Percentiles rank a stretch among this genome's conserved stretches.
Conservation (phyloP, 2,113 vertebrate genomes). For the Boulengeromyrus knoepffleri region DNA sequence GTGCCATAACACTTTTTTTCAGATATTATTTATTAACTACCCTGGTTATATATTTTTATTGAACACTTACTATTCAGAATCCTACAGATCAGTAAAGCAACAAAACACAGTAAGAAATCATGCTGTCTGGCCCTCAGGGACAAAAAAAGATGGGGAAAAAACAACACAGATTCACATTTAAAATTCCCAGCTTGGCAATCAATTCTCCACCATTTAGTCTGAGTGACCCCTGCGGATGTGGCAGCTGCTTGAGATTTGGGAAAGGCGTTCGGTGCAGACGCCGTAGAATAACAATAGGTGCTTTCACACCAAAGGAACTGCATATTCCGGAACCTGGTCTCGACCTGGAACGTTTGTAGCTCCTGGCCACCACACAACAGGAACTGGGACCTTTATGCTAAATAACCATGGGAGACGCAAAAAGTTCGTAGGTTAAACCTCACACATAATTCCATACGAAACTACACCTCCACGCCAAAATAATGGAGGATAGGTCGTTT, state of each 20-base stretch:
- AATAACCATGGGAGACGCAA: background rate
- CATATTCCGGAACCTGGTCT: background rate
- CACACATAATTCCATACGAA: background rate
- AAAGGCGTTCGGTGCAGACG: slow-evolving; percentile 37
- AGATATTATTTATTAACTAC: background rate
- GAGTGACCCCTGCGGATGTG: slow-evolving; percentile 39
- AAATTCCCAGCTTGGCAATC: slow-evolving; percentile 44
- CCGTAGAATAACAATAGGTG: background rate
- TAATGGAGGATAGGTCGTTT: background rate
- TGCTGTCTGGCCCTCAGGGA: slow-evolving; percentile 25
- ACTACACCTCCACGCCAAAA: background rate
- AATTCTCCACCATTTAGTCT: slow-evolving; percentile 55
- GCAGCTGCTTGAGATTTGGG: slow-evolving; percentile 32
- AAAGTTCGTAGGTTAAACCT: background rate
- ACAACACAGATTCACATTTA: slow-evolving; percentile 6
- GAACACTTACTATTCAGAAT: background rate
- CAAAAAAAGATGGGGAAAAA: slow-evolving; percentile 25
- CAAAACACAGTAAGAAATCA: background rate
- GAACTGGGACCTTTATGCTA: background rate
- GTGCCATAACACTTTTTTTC: background rate
- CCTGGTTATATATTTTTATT: background rate
- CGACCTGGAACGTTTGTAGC: background rate
- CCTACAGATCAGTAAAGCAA: background rate
- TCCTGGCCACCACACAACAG: background rate
- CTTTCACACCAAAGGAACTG: background rate